Percentiles rank a stretch among this genome's conserved stretches.
Conservation (phyloP, 2,888 invertebrate genomes). For the Drosophila setosimentum region DNA sequence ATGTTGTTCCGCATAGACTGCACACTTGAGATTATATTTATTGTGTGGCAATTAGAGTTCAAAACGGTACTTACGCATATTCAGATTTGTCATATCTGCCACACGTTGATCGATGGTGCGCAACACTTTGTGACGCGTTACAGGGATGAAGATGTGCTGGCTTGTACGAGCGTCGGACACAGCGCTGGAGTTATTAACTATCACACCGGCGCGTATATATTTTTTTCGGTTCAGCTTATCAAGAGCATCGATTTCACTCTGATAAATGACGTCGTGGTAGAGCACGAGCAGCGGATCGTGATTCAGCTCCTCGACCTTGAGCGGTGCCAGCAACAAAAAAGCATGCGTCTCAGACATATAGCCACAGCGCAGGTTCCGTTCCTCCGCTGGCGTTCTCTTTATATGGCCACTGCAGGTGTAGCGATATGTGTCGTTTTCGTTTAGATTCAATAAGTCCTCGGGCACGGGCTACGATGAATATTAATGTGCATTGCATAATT, state of each 20-base stretch:
- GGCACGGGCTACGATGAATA: slow-evolving; percentile 63
- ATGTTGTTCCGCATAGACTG: slow-evolving; percentile 85
- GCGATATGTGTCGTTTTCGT: slow-evolving; percentile 47
- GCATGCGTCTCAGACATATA: slow-evolving; percentile 83
- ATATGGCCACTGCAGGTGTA: slow-evolving; percentile 86
- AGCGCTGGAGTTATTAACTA: slow-evolving; percentile 90
- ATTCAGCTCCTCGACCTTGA: slow-evolving; percentile 86
- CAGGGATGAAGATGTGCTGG: slow-evolving; percentile 66
- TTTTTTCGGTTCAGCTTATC: slow-evolving; percentile 86
- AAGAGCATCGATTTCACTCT: slow-evolving; percentile 87
- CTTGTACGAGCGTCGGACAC: slow-evolving; percentile 71
- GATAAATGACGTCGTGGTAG: slow-evolving; percentile 87
- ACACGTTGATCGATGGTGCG: slow-evolving; percentile 86
- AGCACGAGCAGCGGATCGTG: slow-evolving; percentile 86
- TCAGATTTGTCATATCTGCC: slow-evolving; percentile 87
- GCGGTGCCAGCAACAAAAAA: slow-evolving; percentile 85
- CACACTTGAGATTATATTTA: not conserved
- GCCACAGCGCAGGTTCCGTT: slow-evolving; percentile 82
- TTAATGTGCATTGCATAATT: not conserved
- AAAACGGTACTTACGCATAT: slow-evolving; percentile 78
- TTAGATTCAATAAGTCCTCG: slow-evolving; percentile 26
- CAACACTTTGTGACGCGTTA: slow-evolving; percentile 86
- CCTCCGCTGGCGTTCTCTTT: slow-evolving; percentile 84
- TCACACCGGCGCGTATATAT: slow-evolving; percentile 86
- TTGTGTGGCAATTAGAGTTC: too few relatives aligned